Evolutionary conservation across 2,888 invertebrate species (phyloP), one percentile per base, ranked within the genome.

Genomic region (Hirtodrosophila trivittata): DNA sequence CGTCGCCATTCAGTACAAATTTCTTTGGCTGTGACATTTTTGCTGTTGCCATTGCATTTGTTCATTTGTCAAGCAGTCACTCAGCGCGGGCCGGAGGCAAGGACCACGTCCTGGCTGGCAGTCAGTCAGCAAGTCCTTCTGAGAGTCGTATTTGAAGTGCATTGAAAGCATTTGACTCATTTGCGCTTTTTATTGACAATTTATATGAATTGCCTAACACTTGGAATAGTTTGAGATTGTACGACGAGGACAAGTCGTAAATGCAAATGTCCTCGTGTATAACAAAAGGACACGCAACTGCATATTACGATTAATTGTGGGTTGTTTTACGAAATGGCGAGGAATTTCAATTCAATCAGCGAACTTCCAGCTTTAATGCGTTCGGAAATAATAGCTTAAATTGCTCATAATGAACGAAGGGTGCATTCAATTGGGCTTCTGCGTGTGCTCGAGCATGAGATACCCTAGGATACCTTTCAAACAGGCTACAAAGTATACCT

Each of bases 111-210:
- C 3, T 21, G 18, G 5, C 18, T 2, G 5, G 18, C 18, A 21
- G 18, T 21, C 18, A 21, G 2, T 21, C 28, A 28, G 49, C 45
- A 46, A 25, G 43, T 60, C 41, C 50, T 64, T 75, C 42, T 62
- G 60, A 71, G 41, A 52, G 38, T 38, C 41, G 18, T 38, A 49
- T 41, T 9, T 30, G n/a, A 28, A n/a, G n/a, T 21, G 18, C 18
- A 21, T 21, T 21, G 18, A 37, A 14, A 16, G 54, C 45, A 66
- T 58, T 77, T 55, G 41, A 65, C 30, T 57, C 59, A 65, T 67
- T 76, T 46, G 41, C 62, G 43, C 47, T 39, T 70, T 57, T 70
- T 57, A 74, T 71, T 59, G 63, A 67, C 67, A 70, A 64, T 74
- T 77, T 56, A 54, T 54, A 51, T 45, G 71, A 54, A 58, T 52